Conservation (phyloP, 2,888 invertebrate species). For the Uropetala carovei region DNA sequence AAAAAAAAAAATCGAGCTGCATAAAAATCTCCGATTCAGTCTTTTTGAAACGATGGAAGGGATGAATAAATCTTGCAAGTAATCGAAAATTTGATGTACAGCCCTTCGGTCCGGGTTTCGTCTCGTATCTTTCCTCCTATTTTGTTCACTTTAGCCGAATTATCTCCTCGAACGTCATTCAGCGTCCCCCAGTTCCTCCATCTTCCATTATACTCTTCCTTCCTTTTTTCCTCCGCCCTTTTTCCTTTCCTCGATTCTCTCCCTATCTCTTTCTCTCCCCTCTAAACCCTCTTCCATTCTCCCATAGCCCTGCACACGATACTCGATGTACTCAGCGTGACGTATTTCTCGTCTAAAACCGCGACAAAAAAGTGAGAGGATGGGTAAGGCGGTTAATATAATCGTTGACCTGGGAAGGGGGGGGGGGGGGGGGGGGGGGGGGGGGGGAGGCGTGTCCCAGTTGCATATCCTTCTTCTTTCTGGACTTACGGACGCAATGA, state of each 20-base stretch:
- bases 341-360: not conserved
- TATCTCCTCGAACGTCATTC: not conserved
- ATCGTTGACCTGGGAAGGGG: conserved; percentile 7
- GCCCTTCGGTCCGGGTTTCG: too few relatives aligned
- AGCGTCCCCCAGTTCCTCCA: not conserved
- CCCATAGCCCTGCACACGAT: not conserved
- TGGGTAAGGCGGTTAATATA: not conserved
- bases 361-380: not conserved
- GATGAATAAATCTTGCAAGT: too few relatives aligned
- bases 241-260: not conserved
- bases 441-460: not conserved
- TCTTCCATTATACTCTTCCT: not conserved
- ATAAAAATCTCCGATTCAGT: too few relatives aligned
- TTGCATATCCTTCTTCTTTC: not conserved
- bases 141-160: too few relatives aligned
- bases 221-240: not conserved
- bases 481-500: too few relatives aligned
- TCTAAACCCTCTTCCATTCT: too few relatives aligned
- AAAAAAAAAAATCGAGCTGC: too few relatives aligned
- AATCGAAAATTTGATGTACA: too few relatives aligned
- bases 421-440: not conserved
- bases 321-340: not conserved
- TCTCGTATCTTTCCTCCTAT: too few relatives aligned
- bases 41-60: too few relatives aligned
- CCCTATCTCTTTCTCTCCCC: not conserved